Base-by-base conservation (phyloP, 2,113 vertebrate species). In the Lanius collurio region DNA sequence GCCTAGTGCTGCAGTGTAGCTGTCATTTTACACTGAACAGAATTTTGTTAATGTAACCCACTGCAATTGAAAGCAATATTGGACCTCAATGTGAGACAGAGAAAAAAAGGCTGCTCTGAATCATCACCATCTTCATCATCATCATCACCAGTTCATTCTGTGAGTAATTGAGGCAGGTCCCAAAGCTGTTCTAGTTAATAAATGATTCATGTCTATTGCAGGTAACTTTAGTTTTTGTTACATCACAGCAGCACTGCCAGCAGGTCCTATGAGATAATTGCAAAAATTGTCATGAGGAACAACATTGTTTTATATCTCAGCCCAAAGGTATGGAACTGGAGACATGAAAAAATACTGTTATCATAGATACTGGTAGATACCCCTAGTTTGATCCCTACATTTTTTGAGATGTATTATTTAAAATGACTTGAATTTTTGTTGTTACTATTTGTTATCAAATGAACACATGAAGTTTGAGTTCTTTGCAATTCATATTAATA, bases 401-500 rank as follows among this genome's bases (percentile, higher is more conserved):
- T 75, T 94, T 89, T 46, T 10, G 6, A 81, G 88, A 73, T 35
- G 12, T 57, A 83, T 82, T 75, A 75, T 90, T 93, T 87, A 41
- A 82, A 96, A 88, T 52, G 0, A 68, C n/a, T 83, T 73, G 41
- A 14, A 37, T 46, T 73, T 81, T 80, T 82, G 7, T 70, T 83
- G n/a, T 30, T 87, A 39, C 16, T 79, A 19, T 87, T 83, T 90
- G 42, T 76, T 93, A 52, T 42, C 33, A 63, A 90, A 81, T 46
- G n/a, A 95, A 68, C 42, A 47, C 47, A 63, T 21, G 24, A 92
- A 30, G 28, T 57, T 90, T 82, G 37, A 35, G 22, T 49, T 57
- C 28, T 84, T 80, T 79, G 83, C 81, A 92, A 91, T 80, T 65
- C 70, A 30, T 47, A 85, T 77, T 89, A 92, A 85, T 92, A 91